Conservation (phyloP, 2,888 invertebrate genomes). For the Geophilus truncorum region DNA sequence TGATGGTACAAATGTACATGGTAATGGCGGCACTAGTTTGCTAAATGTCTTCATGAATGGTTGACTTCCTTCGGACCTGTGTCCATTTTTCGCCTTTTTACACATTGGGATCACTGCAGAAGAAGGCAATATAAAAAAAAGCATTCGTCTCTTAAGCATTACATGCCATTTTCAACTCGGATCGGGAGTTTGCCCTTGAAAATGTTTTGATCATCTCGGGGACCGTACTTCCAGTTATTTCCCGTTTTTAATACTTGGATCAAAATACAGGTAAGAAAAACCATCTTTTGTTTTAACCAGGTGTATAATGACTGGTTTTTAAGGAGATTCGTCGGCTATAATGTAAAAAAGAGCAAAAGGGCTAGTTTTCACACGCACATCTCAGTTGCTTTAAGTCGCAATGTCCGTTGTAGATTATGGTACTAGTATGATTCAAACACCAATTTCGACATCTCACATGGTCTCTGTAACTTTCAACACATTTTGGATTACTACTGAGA, state of each 20-base stretch:
- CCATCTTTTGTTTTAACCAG: too few relatives aligned
- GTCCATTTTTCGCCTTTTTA: not conserved
- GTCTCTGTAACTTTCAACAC: not conserved
- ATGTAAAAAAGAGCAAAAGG: not conserved
- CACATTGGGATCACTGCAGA: not conserved
- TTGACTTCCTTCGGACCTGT: not conserved
- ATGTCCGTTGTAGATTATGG: not conserved
- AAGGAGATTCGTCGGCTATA: too few relatives aligned
- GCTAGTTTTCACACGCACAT: not conserved
- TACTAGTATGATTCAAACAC: not conserved
- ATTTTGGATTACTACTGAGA: not conserved
- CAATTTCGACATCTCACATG: not conserved
- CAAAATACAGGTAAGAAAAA: too few relatives aligned
- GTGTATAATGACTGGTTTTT: too few relatives aligned
- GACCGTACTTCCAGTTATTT: too few relatives aligned
- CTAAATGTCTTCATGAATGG: not conserved
- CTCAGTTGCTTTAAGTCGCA: not conserved
- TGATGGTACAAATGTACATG: too few relatives aligned
- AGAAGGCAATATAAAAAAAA: not conserved
- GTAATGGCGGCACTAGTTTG: too few relatives aligned
- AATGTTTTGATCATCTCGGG: not conserved
- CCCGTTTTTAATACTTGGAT: too few relatives aligned
- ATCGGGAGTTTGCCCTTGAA: not conserved
- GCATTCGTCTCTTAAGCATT: not conserved
- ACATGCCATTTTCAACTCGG: not conserved